Evolutionary conservation across 1,140 invertebrate genomes (phyloP).

Genomic region (Mizuhopecten yessoensis): DNA sequence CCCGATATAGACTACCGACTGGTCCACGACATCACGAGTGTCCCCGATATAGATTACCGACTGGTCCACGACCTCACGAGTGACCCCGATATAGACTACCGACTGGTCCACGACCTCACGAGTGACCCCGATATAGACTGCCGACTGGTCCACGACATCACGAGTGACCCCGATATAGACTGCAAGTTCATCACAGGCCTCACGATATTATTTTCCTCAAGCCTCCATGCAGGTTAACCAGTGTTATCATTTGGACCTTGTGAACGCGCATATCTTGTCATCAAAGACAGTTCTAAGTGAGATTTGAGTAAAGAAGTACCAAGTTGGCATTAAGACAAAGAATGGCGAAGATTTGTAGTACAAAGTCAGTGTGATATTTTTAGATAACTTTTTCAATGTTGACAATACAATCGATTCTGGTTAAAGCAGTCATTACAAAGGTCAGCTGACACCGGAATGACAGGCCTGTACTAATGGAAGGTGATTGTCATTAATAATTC

Average conservation of each 20-base stretch:
- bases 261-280: slow-evolving; percentile 9
- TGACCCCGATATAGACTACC: too few relatives aligned
- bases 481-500: neutral
- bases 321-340: neutral
- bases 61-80: too few relatives aligned
- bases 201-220: too few relatives aligned
- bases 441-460: neutral
- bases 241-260: neutral
- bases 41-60: too few relatives aligned
- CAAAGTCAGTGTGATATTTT: neutral
- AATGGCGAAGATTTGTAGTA: slow-evolving; percentile 1
- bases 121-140: too few relatives aligned
- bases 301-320: neutral
- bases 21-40: too few relatives aligned
- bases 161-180: too few relatives aligned
- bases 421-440: slow-evolving; percentile 11
- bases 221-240: too few relatives aligned
- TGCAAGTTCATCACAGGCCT: too few relatives aligned
- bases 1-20: too few relatives aligned
- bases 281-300: slow-evolving; percentile 11
- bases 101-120: too few relatives aligned
- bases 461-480: neutral
- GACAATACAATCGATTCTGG: neutral
- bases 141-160: too few relatives aligned
- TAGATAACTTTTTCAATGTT: slow-evolving; percentile 14